Base-by-base conservation (phyloP, 2,888 invertebrate genomes). In the Rhingia rostrata region DNA sequence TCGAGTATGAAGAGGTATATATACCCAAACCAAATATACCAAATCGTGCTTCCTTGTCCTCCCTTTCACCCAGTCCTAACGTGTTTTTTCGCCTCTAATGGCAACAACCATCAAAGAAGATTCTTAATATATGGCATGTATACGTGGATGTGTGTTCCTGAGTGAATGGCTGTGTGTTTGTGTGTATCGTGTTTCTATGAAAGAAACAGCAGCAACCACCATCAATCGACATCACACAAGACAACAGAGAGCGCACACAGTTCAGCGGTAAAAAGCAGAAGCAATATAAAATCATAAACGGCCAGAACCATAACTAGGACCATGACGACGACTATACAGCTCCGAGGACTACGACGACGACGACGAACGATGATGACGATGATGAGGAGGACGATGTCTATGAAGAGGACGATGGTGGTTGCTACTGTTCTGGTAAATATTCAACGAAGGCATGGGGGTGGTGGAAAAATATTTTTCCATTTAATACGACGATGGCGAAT, bases 31-130 rank as follows among this genome's bases (percentile, higher is more conserved):
- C 22, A 22, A 22, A 22, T 22, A 22, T 69, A 61, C 45, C 58
- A 67, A 75, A 66, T 60, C 56, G 61, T 45, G 45, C 53, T 61
- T 53, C 14, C 35, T 51, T 58, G 41, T 32, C 30, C 9, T 43
- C 12, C n/a, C 47, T 56, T 10, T 22, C 12, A 10, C 3, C 37
- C 14, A 22, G 10, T 14, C 4, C 12, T 47, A 0, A 45, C 22
- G 41, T 51, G n/a, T 41, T 51, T 53, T n/a, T 58, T 63, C 58
- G 35, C 58, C 35, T 69, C 58, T 75, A 75, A 77, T 77, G 67
- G 77, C 37, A 77, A 77, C 60, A 53, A 77, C 61, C 77, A 77
- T 73, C 74, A 77, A 77, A 63, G 39, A 69, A 70, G 70, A 47
- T 56, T 78, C 69, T 63, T 58, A 30, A 64, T 56, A 53, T 35